Conservation (phyloP, 2,888 invertebrate genomes). For the Alcis repandata region DNA sequence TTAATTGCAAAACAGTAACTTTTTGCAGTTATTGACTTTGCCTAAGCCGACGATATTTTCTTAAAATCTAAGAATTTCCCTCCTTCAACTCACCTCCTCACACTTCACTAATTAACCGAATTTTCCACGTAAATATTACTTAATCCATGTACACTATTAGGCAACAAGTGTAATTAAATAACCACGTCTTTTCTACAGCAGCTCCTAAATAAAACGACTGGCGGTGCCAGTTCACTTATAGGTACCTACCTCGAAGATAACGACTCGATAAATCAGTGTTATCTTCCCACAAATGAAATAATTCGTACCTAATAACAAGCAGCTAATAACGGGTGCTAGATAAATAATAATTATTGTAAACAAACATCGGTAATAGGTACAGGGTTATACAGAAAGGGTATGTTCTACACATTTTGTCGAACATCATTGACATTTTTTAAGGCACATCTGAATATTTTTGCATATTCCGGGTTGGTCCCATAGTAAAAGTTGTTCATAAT, state of each 20-base stretch:
- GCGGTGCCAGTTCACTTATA: background rate
- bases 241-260: background rate
- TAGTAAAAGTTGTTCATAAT: too few species aligned
- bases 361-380: background rate
- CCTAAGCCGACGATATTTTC: too few species aligned
- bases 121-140: background rate
- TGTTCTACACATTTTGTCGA: too few species aligned
- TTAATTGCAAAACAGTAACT: too few species aligned
- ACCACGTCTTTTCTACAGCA: background rate
- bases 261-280: slow-evolving; percentile 9
- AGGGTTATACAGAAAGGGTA: too few species aligned
- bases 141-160: background rate
- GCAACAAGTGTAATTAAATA: background rate
- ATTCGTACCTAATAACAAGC: background rate
- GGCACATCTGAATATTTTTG: too few species aligned
- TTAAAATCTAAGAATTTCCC: too few species aligned
- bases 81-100: background rate
- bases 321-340: background rate
- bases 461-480: too few species aligned
- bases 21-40: too few species aligned
- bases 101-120: background rate
- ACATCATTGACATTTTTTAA: too few species aligned
- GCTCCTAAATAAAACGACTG: background rate
- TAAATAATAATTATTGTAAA: background rate
- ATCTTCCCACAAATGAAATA: background rate